Evolutionary conservation across 1,140 invertebrate species (phyloP).

Genomic region (Drosophila jambulina): DNA sequence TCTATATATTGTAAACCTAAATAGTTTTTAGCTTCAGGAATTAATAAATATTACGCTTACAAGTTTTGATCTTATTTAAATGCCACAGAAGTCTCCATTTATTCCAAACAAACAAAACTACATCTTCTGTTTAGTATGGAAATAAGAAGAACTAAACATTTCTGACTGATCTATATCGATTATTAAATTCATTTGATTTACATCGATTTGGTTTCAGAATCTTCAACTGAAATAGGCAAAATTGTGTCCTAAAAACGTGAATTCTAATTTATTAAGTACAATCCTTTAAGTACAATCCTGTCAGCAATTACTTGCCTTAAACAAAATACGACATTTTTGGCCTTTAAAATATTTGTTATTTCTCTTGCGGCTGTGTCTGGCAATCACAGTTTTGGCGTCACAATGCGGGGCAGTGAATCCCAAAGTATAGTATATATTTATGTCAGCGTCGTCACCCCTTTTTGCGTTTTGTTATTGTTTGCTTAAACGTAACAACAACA

Average conservation of each 20-base stretch:
- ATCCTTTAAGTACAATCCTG: not conserved
- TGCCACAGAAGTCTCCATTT: too few relatives aligned
- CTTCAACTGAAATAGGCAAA: not conserved
- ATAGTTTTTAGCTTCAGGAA: not conserved
- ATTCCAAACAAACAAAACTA: too few relatives aligned
- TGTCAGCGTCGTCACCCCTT: constrained; percentile 35
- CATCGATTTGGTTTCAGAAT: not conserved
- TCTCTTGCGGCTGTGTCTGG: not conserved
- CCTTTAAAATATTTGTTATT: constrained; percentile 2
- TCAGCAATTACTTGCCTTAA: not conserved
- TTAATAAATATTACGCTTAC: not conserved
- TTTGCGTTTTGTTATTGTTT: constrained; percentile 55
- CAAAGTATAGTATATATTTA: constrained; percentile 29
- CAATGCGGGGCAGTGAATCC: not conserved
- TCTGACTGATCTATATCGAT: too few relatives aligned
- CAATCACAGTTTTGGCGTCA: constrained; percentile 14
- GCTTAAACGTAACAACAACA: constrained; percentile 46
- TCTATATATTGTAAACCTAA: not conserved
- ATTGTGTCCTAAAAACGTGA: too few relatives aligned
- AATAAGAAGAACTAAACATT: too few relatives aligned
- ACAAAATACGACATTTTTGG: constrained; percentile 3
- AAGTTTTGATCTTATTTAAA: too few relatives aligned
- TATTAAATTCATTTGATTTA: too few relatives aligned
- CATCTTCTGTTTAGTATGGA: too few relatives aligned
- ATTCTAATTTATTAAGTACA: not conserved